Base-by-base conservation (phyloP, 2,888 invertebrate species). In the Gastracanthus pulcherrimus region DNA sequence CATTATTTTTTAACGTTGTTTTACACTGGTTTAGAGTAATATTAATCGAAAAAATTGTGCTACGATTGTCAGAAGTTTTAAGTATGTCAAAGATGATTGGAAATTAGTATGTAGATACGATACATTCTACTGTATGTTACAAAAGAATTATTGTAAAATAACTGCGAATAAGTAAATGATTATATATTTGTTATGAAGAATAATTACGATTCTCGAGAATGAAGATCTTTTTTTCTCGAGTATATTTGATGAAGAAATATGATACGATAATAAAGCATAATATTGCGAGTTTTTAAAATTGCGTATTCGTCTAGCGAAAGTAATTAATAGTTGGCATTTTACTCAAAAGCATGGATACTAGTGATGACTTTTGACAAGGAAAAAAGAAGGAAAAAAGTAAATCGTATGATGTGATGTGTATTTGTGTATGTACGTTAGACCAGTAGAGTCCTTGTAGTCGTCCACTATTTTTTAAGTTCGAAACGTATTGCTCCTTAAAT, bases 41-140 rank as follows among this genome's bases (percentile, higher is more conserved):
- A 60, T 58, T 76, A 76, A 75, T 74, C 64, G 23, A 64, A 79
- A 78, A 82, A 79, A 80, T 74, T 82, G 74, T 76, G 80, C 76
- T 80, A 64, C 45, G 62, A 74, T 82, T 80, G 72, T 74, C 67
- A 76, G 71, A 69, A 66, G 29, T 82, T 78, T 82, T 75, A n/a
- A 81, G 23, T 76, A 76, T 38, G 70, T 70, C 79, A 79, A 64
- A 76, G 45, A 79, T 75, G 45, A 75, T 82, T 78, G 70, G 66
- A 79, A 75, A 79, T 70, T 71, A 67, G 34, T 74, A 72, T 81
- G 74, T 82, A 82, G 67, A 62, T 82, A 72, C 45, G n/a, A 75
- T 78, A 71, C 60, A 70, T 78, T 78, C 51, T 62, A 69, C 31
- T 45, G 13, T 80, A 72, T 67, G 38, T 80, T 80, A 80, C 45